Conservation (phyloP, 2,113 vertebrate species). For the Centropristis striata region DNA sequence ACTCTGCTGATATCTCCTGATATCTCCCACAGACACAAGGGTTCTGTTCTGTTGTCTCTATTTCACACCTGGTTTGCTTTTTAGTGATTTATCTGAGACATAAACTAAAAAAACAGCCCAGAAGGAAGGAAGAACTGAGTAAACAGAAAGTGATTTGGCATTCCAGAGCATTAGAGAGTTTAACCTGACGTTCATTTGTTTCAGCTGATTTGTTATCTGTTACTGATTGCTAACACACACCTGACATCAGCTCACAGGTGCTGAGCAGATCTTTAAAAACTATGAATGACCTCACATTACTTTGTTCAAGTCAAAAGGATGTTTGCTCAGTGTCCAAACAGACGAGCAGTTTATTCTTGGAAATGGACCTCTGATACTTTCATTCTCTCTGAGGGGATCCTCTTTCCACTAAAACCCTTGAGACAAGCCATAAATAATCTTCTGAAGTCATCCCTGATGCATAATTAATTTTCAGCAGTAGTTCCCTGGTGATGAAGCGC, state of each 20-base stretch:
- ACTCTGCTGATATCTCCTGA: constrained; percentile 24
- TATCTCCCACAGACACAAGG: constrained; percentile 3
- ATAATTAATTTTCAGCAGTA: constrained; percentile 81
- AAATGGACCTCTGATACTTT: constrained; percentile 43
- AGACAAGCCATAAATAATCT: constrained; percentile 78
- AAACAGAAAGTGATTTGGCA: constrained; percentile 45
- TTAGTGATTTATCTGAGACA: constrained; percentile 13
- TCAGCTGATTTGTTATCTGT: constrained; percentile 48
- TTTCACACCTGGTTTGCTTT: constrained; percentile 3
- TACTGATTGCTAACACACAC: constrained; percentile 39
- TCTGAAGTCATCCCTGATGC: constrained; percentile 69
- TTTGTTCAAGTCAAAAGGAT: constrained; percentile 22
- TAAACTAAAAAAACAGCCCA: constrained; percentile 10
- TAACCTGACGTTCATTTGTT: constrained; percentile 22
- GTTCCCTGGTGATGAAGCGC: constrained; percentile 47
- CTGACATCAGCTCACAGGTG: constrained; percentile 47
- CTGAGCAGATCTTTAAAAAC: constrained; percentile 37
- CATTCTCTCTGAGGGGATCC: constrained; percentile 55
- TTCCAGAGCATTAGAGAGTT: constrained; percentile 50
- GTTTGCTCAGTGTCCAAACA: constrained; percentile 16
- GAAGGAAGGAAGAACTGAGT: constrained; percentile 1
- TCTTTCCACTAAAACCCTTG: constrained; percentile 51
- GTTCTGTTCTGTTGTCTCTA: not conserved
- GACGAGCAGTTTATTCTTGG: constrained; percentile 25
- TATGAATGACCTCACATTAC: constrained; percentile 45